Evolutionary conservation across 2,113 vertebrate genomes (phyloP).

Genomic region (Ranitomeya imitator): DNA sequence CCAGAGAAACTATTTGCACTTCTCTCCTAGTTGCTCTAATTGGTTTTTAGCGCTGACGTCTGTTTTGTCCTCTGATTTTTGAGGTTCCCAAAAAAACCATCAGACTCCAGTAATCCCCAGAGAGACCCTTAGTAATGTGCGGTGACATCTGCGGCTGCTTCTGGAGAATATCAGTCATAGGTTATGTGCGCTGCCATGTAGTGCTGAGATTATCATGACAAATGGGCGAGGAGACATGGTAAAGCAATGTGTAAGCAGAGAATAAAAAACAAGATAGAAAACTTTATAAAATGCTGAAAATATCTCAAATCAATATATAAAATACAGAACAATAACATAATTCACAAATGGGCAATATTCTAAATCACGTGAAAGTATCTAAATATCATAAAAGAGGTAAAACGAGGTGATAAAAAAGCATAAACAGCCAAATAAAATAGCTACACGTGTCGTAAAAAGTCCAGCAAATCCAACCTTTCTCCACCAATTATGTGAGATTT

Average conservation of each 20-base stretch:
- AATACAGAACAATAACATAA: too few relatives aligned
- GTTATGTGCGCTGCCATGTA: neutral
- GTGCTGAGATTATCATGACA: neutral
- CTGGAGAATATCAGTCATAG: constrained; percentile 10
- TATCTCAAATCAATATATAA: too few relatives aligned
- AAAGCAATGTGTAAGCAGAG: neutral
- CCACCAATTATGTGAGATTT: too few relatives aligned
- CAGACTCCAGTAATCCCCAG: neutral
- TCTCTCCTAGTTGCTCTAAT: neutral
- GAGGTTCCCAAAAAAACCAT: constrained; percentile 2
- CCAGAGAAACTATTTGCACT: neutral
- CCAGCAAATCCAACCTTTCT: too few relatives aligned
- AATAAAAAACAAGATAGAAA: neutral
- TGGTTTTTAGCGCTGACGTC: neutral
- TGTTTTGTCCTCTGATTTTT: neutral
- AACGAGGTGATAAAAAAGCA: too few relatives aligned
- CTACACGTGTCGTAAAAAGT: too few relatives aligned
- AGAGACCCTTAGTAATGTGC: neutral
- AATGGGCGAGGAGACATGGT: neutral
- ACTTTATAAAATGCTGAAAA: neutral
- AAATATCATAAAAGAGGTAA: too few relatives aligned
- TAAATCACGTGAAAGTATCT: too few relatives aligned
- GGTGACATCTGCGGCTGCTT: neutral
- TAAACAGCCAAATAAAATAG: too few relatives aligned
- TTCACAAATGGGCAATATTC: too few relatives aligned